Conservation (phyloP, 2,113 vertebrate species). For the Tonatia bakeri region DNA sequence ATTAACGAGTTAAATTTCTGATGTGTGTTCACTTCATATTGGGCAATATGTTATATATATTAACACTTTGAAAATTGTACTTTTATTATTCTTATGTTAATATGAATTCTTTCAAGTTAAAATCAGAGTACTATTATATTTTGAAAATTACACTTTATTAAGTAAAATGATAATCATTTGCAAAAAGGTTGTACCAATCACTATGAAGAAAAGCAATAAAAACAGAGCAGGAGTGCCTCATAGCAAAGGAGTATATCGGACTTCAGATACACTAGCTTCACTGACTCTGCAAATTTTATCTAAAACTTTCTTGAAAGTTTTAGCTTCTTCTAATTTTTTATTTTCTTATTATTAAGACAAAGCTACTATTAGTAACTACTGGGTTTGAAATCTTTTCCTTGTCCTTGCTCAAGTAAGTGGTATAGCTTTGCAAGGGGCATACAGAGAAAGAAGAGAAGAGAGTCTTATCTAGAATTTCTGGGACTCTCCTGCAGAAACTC, state of each 20-base stretch:
- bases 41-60: not conserved
- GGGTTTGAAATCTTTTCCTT: not conserved
- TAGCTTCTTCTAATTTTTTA: not conserved
- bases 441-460: not conserved
- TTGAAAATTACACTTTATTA: not conserved
- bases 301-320: not conserved
- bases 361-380: not conserved
- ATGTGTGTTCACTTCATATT: not conserved
- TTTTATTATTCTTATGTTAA: not conserved
- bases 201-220: not conserved
- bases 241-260: not conserved
- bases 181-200: not conserved
- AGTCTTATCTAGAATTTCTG: not conserved
- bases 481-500: not conserved
- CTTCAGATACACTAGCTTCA: not conserved
- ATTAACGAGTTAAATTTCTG: not conserved
- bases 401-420: not conserved
- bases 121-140: not conserved
- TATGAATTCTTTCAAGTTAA: not conserved
- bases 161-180: not conserved
- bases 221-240: not conserved
- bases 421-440: rapidly evolving
- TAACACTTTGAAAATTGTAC: not conserved
- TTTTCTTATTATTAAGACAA: not conserved
- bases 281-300: not conserved